Evolutionary conservation across 2,888 invertebrate genomes (phyloP).

Genomic region (Polydrusus tereticollis): DNA sequence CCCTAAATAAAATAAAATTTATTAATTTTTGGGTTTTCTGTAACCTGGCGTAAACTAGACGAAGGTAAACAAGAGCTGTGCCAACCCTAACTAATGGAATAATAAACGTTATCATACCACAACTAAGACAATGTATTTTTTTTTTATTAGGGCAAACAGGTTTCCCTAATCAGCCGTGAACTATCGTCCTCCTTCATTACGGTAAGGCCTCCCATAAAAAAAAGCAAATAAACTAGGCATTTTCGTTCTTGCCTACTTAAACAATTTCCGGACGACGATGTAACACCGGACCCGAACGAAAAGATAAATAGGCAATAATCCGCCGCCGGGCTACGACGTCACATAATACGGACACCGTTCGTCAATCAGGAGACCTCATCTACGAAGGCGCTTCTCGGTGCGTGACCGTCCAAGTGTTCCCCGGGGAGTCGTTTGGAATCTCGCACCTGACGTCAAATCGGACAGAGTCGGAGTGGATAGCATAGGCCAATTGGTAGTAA

Average conservation of each 20-base stretch:
- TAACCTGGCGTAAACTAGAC: too few relatives aligned
- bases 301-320: conserved; percentile 52
- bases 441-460: conserved; percentile 27
- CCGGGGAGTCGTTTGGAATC: conserved; percentile 17
- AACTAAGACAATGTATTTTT: too few relatives aligned
- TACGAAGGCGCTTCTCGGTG: conserved; percentile 17
- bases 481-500: too few relatives aligned
- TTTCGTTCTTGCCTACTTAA: background rate
- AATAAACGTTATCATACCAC: too few relatives aligned
- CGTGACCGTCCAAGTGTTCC: conserved; percentile 24
- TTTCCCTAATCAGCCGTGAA: background rate
- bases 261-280: conserved; percentile 49
- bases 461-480: background rate
- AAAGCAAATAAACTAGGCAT: conserved; percentile 17
- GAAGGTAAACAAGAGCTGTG: too few relatives aligned
- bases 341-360: conserved; percentile 36
- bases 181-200: background rate
- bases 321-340: conserved; percentile 25
- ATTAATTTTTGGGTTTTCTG: too few relatives aligned
- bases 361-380: conserved; percentile 36
- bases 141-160: too few relatives aligned
- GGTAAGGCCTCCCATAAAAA: background rate
- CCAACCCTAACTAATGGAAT: too few relatives aligned
- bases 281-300: conserved; percentile 54
- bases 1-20: too few relatives aligned